Base-by-base conservation (phyloP, 2,888 invertebrate genomes). In the Coelinius sp. region DNA sequence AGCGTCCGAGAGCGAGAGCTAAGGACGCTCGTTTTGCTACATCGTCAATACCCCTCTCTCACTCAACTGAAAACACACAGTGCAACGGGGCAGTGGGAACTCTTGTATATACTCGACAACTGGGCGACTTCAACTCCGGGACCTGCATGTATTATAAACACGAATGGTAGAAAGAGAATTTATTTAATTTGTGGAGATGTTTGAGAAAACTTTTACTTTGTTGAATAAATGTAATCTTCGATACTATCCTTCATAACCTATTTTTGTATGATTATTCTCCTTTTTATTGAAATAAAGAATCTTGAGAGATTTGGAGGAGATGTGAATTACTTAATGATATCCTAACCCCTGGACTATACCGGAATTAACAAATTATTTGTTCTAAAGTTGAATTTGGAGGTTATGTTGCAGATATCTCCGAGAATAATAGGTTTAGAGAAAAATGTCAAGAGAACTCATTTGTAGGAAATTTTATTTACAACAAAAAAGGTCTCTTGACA, bases 1-100 rank as follows among this genome's bases (percentile, higher is more conserved):
- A 78, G 76, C 81, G 85, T 81, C 82, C 83, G 83, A 83, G 83
- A 63, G 63, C 59, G 59, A 59, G 59, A 84, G 80, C 83, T 85
- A 82, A 82, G 83, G 82, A 83, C 83, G 81, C 81, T 80, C 75
- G 76, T 75, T 73, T 79, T 76, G 35, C 59, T 35, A 59, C 59
- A 20, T 59, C 59, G 35, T 10, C 17, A 59, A 59, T 59, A 31
- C 31, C 17, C 53, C 65, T 22, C 70, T 56, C 70, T 31, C 24
- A 24, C 52, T 64, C 17, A 52, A 14, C 35, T 49, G 49, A 62
- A 70, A 52, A 65, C 68, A 35, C 68, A 35, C 31, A 35, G 35
- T 59, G 35, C 59, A 56, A 56, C 56, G 27, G 27, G 17, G 25
- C 27, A 56, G 56, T 56, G 56, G 56, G 27, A 56, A 56, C 63